phyloP scores from a whole-genome alignment of 2,113 vertebrate genomes.

The Empidonax traillii region DNA sequence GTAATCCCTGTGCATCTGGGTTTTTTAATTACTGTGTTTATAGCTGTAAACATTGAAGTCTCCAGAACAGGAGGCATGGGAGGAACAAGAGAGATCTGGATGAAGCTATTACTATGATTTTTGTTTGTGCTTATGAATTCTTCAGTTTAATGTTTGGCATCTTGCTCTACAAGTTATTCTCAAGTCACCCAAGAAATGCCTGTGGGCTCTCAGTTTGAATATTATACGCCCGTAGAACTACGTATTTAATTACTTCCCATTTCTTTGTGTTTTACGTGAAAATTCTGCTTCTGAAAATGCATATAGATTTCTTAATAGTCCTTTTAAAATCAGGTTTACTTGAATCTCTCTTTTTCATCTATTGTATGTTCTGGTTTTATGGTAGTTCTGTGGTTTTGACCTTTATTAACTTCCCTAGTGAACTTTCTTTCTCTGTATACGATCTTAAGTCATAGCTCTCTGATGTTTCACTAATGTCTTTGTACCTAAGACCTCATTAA shows the following conservation, averaged over 20 bases:
- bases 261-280: neutral
- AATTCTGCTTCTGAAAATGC: neutral
- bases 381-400: neutral
- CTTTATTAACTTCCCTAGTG: conserved; percentile 50
- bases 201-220: neutral
- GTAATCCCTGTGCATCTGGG: neutral
- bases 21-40: neutral
- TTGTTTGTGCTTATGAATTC: neutral
- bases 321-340: neutral
- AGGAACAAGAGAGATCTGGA: neutral
- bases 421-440: neutral
- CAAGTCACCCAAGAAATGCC: neutral
- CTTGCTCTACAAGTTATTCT: neutral
- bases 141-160: neutral
- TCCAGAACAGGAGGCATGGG: neutral
- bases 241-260: neutral
- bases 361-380: neutral
- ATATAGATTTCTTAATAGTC: neutral
- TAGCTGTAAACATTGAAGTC: neutral
- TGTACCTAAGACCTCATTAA: conserved; percentile 58
- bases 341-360: neutral
- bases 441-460: conserved; percentile 25
- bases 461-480: conserved; percentile 57
- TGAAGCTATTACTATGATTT: neutral
- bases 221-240: neutral